phyloP scores from a whole-genome alignment of 1,140 invertebrate genomes.

The Oreohelix idahoensis region DNA sequence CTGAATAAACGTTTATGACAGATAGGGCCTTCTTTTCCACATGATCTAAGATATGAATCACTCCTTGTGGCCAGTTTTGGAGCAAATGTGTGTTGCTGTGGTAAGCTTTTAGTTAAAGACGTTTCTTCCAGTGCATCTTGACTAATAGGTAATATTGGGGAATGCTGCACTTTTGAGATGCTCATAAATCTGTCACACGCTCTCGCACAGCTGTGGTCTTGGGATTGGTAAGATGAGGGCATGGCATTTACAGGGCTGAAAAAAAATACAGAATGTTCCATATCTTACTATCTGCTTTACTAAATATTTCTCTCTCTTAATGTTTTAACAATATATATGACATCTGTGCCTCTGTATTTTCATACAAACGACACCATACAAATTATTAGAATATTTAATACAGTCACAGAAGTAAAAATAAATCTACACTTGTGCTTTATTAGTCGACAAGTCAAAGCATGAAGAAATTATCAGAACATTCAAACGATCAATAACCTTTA shows the following conservation, averaged over 20 bases:
- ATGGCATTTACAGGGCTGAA: neutral
- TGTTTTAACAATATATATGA: too few species aligned
- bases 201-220: neutral
- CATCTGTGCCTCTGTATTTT: too few species aligned
- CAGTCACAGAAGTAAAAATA: too few species aligned
- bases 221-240: neutral
- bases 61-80: neutral
- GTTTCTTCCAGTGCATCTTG: neutral
- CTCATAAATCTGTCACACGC: neutral
- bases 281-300: too few species aligned
- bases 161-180: neutral
- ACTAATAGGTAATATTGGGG: neutral
- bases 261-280: too few species aligned
- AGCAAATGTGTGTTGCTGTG: neutral
- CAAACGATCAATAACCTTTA: too few species aligned
- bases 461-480: too few species aligned
- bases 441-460: too few species aligned
- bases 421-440: too few species aligned
- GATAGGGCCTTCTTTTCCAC: neutral
- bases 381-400: too few species aligned
- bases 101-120: neutral
- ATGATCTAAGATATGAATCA: neutral
- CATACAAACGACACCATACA: too few species aligned
- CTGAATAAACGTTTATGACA: neutral
- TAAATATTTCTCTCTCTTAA: too few species aligned